Evolutionary conservation across 2,888 invertebrate species (phyloP).

Genomic region (Drosophila merina): DNA sequence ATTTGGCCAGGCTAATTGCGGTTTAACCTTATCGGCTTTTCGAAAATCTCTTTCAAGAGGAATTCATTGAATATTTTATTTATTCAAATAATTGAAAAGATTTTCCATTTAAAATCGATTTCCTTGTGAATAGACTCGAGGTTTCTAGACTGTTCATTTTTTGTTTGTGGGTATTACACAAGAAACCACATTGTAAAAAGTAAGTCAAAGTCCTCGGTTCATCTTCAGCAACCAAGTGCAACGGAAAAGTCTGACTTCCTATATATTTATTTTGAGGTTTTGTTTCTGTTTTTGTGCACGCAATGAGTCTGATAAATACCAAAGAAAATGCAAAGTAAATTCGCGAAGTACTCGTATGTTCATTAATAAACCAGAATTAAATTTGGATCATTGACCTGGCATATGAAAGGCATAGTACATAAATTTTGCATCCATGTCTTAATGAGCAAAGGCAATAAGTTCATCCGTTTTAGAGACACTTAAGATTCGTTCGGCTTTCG

Average conservation of each 20-base stretch:
- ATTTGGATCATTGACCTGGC: constrained; percentile 17
- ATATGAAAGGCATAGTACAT: background rate
- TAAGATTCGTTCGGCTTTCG: constrained; percentile 44
- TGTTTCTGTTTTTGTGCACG: constrained; percentile 27
- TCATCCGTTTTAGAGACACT: constrained; percentile 34
- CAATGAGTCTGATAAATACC: constrained; percentile 7
- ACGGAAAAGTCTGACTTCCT: constrained; percentile 61
- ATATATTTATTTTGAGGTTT: constrained; percentile 23
- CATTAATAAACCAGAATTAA: constrained; percentile 7
- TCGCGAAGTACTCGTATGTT: constrained; percentile 5
- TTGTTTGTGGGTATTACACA: constrained; percentile 30
- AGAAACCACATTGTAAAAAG: constrained; percentile 26
- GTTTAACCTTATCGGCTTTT: constrained; percentile 23
- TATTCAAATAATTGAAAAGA: background rate
- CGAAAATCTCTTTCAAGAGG: background rate
- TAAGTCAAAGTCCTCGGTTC: constrained; percentile 51
- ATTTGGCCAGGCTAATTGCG: constrained; percentile 17
- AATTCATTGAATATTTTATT: background rate
- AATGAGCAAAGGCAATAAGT: constrained; percentile 11
- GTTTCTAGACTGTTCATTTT: constrained; percentile 20
- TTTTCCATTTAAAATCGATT: background rate
- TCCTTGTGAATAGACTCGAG: background rate
- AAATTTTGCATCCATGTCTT: background rate
- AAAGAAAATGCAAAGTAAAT: constrained; percentile 6
- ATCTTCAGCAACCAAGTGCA: constrained; percentile 59